phyloP scores from a whole-genome alignment of 2,113 vertebrate genomes.

The Anoura caudifer region DNA sequence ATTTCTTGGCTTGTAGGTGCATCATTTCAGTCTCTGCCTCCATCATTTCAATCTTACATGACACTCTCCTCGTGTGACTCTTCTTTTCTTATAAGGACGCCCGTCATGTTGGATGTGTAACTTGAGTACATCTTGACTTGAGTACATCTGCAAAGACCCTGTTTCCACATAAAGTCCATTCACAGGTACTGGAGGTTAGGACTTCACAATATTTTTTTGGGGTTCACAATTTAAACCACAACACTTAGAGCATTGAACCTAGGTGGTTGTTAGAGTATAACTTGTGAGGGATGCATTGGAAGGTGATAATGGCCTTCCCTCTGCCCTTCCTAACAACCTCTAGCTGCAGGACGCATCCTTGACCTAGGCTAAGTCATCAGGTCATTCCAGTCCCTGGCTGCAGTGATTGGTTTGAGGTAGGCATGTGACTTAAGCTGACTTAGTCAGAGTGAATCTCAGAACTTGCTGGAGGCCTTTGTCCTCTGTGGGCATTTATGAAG shows the following conservation, averaged over 20 bases:
- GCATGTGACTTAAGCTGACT: not conserved
- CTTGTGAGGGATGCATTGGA: not conserved
- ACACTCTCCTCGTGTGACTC: not conserved
- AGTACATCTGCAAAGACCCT: not conserved
- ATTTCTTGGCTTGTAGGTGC: not conserved
- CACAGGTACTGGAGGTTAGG: not conserved
- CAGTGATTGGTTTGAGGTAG: conserved; percentile 8
- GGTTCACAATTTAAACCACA: not conserved
- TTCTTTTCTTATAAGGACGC: not conserved
- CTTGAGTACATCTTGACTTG: not conserved
- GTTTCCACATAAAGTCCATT: not conserved
- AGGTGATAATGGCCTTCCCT: not conserved
- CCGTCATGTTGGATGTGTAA: not conserved
- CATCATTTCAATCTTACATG: not conserved
- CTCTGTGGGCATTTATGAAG: not conserved
- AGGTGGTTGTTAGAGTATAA: not conserved
- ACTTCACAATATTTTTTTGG: not conserved
- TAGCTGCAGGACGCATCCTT: not conserved
- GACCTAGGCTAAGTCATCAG: not conserved
- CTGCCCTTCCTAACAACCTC: not conserved
- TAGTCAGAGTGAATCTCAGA: not conserved
- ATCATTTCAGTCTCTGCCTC: not conserved
- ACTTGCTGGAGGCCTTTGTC: not conserved
- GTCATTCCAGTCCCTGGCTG: not conserved
- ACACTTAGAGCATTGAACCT: not conserved